phyloP scores from a whole-genome alignment of 2,888 invertebrate genomes.

The Trissonchulus sp. region DNA sequence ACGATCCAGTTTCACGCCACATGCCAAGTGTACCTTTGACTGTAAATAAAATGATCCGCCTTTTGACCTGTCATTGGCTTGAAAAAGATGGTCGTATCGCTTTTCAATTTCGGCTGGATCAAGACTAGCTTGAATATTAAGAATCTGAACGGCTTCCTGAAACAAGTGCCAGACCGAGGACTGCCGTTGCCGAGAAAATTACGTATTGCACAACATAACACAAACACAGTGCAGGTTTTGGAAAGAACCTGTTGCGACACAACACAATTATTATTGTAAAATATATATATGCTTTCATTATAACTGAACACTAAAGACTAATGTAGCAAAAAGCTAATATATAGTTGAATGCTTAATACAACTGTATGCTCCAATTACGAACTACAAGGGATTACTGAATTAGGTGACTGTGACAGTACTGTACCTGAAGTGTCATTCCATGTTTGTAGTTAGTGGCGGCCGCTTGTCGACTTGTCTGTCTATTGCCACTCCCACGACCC shows the following conservation, averaged over 20 bases:
- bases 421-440: constrained; percentile 65
- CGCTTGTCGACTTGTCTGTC: neutral
- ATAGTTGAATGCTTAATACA: no score
- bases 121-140: constrained; percentile 68
- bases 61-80: constrained; percentile 79
- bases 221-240: no score
- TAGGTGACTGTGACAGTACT: neutral
- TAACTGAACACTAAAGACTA: constrained; percentile 26
- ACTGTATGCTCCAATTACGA: no score
- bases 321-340: constrained; percentile 13
- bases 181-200: no score
- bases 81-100: constrained; percentile 77
- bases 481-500: neutral
- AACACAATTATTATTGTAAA: no score
- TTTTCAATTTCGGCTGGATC: constrained; percentile 66
- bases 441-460: constrained; percentile 61
- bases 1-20: neutral
- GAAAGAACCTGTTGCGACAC: no score
- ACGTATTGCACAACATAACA: no score
- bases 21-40: constrained; percentile 73
- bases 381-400: neutral
- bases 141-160: constrained; percentile 90
- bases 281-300: no score
- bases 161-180: no score
- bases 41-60: constrained; percentile 95